These are phyloP conservation scores for Microplitis deprimator DNA, from an alignment of 2,888 invertebrate species.

Conservation along the genomic window DNA sequence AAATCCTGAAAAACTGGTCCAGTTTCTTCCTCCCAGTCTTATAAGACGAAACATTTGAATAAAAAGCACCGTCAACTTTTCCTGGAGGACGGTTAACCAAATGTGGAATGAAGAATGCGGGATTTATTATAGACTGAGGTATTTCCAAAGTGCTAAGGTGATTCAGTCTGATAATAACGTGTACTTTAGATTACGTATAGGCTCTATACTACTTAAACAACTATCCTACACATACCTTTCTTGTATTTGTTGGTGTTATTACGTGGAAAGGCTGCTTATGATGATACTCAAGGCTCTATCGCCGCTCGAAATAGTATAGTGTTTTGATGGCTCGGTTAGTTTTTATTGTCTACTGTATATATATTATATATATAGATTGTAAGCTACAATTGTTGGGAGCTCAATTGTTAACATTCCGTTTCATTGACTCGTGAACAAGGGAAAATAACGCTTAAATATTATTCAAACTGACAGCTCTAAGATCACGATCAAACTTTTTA, in stretches of 20 bases:
- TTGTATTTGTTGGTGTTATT: background rate
- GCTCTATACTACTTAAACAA: constrained; percentile 15
- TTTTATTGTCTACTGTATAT: background rate
- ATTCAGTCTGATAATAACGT: constrained; percentile 17
- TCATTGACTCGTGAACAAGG: constrained; percentile 58
- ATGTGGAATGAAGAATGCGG: background rate
- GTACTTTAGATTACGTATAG: constrained; percentile 20
- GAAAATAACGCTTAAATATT: background rate
- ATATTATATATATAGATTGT: background rate
- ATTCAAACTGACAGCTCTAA: background rate
- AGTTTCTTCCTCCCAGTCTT: constrained; percentile 11
- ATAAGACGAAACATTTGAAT: background rate
- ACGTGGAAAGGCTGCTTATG: background rate
- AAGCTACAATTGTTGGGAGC: constrained; percentile 48
- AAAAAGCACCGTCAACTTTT: background rate
- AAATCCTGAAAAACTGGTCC: constrained; percentile 27
- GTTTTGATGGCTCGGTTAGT: background rate
- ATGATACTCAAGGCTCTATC: constrained; percentile 55
- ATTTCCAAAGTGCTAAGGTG: constrained; percentile 27
- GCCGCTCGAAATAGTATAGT: constrained; percentile 41
- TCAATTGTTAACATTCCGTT: constrained; percentile 62
- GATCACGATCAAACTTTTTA: background rate
- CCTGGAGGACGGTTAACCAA: constrained; percentile 1
- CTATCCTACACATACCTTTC: constrained; percentile 8
- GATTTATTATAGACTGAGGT: background rate